Evolutionary conservation across 2,888 invertebrate genomes (phyloP).

Genomic region (Hoplodrina ambigua): DNA sequence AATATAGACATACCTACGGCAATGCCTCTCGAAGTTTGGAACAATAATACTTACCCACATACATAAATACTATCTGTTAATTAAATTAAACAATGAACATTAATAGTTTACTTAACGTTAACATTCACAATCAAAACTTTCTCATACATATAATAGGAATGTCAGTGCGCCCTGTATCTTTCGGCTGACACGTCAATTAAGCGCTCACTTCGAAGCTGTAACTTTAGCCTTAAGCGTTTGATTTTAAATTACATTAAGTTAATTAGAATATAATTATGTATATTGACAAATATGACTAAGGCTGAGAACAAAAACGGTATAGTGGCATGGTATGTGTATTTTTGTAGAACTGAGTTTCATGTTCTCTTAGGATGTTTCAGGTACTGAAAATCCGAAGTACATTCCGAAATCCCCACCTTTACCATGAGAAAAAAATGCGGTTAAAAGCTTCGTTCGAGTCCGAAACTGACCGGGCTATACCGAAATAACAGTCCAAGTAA

Average conservation of each 20-base stretch:
- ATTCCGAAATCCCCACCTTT: not conserved
- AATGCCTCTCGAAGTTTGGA: too few relatives aligned
- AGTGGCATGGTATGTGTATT: not conserved
- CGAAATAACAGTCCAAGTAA: slow-evolving; percentile 4
- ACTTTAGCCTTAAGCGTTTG: slow-evolving; percentile 26
- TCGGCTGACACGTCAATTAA: slow-evolving; percentile 26
- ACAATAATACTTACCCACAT: not conserved
- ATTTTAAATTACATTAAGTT: slow-evolving; percentile 35
- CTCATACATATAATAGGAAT: slow-evolving; percentile 29
- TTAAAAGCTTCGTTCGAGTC: not conserved
- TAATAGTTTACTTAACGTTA: slow-evolving; percentile 4
- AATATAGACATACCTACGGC: too few relatives aligned
- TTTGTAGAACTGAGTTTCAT: slow-evolving; percentile 9
- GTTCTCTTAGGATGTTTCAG: slow-evolving; percentile 4
- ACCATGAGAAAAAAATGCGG: not conserved
- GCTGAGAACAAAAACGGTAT: slow-evolving; percentile 11
- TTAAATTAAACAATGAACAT: slow-evolving; percentile 14
- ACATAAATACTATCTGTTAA: not conserved
- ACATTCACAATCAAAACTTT: slow-evolving; percentile 24
- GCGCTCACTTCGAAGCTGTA: slow-evolving; percentile 25
- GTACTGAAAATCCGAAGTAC: not conserved
- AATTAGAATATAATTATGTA: slow-evolving; percentile 20
- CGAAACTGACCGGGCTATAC: not conserved
- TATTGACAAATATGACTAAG: slow-evolving; percentile 32
- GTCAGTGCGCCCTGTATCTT: slow-evolving; percentile 9